Percentiles rank a stretch among this genome's conserved stretches.
Evolutionary conservation across 2,797 vertebrate genomes (phyloP).

Genomic region (Hoplostethus mediterraneus): DNA sequence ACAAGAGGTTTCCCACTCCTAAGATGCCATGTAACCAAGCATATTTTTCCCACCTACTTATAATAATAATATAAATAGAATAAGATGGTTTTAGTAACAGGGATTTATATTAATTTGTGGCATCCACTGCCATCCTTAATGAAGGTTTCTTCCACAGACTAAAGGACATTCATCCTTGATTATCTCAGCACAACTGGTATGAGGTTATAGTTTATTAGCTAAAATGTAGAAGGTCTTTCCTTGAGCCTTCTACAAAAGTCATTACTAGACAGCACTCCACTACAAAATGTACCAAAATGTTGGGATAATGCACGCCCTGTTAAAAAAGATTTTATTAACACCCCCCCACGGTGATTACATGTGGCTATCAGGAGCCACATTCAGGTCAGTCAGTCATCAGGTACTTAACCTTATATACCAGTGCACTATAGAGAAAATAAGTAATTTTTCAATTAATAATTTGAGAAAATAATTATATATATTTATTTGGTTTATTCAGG

Average conservation of each 20-base stretch:
- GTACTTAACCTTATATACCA: too few relatives aligned
- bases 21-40: too few relatives aligned
- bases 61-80: neutral
- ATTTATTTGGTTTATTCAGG: too few relatives aligned
- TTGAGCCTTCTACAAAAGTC: neutral
- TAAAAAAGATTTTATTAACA: neutral
- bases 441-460: too few relatives aligned
- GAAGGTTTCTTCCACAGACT: too few relatives aligned
- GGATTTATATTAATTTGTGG: neutral
- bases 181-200: neutral
- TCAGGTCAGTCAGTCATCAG: too few relatives aligned
- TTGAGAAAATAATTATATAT: too few relatives aligned
- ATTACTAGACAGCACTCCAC: neutral
- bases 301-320: neutral
- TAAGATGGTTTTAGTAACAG: neutral
- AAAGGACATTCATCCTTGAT: neutral
- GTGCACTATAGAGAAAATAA: too few relatives aligned
- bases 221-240: neutral
- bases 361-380: too few relatives aligned
- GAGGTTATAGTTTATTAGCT: neutral
- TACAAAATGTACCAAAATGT: neutral
- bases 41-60: neutral
- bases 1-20: neutral
- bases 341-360: too few relatives aligned
- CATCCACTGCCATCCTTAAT: too few relatives aligned